Evolutionary conservation across 2,888 invertebrate genomes (phyloP), one percentile per base, ranked within the genome.

Genomic region (Zhuqinia jingwanae): DNA sequence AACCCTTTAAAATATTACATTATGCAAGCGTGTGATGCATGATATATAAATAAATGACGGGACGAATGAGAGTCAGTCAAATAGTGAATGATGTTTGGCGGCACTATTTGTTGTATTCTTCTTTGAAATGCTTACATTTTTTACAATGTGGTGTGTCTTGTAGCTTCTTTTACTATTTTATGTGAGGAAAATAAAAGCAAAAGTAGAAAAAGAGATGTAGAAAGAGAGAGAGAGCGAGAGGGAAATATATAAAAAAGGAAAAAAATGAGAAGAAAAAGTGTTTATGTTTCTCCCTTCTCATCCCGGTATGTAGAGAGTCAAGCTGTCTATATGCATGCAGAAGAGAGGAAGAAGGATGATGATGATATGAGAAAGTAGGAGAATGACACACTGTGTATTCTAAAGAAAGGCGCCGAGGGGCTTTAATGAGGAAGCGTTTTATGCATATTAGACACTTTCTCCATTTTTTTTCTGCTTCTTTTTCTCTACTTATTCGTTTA

Each of bases 361-460:
- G 50, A 15, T 50, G 50, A 13, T 36, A 36, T 36, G 36, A 36
- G 8, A 8, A 36, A 36, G 36, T 36, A 36, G 36, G 8, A 30
- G 81, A 83, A 83, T 76, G 83, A 83, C 83, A 83, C 83, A 83
- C 76, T 83, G 47, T 50, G 30, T 65, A 83, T 75, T 80, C 75
- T 76, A 79, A 70, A 81, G 77, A 73, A 77, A 82, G 87, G 79
- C 87, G 84, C 87, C 87, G 87, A 84, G 87, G 83, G 87, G 84
- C 80, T 84, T 87, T 87, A 87, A 87, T 87, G 87, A 87, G 87
- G 75, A 87, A 87, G 82, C 87, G 87, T 87, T 87, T 87, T 87
- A 87, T 87, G 87, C 87, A 87, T 87, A 87, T 87, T 87, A 87
- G 87, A 87, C 87, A 82, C 56, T 87, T 87, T 82, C 87, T 78